Base-by-base conservation (phyloP, 1,140 invertebrate species). In the Harpegnathos saltator region DNA sequence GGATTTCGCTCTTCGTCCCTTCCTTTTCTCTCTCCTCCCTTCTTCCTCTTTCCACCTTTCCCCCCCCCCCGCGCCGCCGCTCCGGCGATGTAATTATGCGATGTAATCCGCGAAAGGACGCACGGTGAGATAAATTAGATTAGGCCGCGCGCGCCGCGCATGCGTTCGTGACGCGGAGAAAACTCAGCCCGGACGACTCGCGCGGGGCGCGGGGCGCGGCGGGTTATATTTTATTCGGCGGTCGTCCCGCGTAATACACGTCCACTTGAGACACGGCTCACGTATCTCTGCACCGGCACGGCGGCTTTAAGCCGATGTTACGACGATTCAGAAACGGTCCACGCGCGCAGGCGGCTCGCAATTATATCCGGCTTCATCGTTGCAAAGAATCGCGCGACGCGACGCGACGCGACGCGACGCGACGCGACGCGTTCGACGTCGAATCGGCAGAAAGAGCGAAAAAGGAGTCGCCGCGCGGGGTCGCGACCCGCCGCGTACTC, bases 201-300 rank as follows among this genome's bases (percentile, higher is more conserved):
- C n/a, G n/a, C n/a, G n/a, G n/a, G n/a, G n/a, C n/a, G 50, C 59
- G 54, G 11, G 38, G 19, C 44, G 19, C 26, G 48, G 48, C 22
- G 44, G 38, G 19, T 61, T 38, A 78, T 48, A 73, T 82, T 85
- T 82, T 82, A 85, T 85, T 85, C 69, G 62, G 54, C 48, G 54
- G 80, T 75, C 71, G 50, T 66, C 33, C 48, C 33, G 48, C 71
- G 24, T 14, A 26, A 69, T 80, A 69, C 24, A 68, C 15, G 54
- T 80, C 52, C 62, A 78, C 56, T 72, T 84, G 50, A 62, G 33
- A 61, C 29, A 22, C 82, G 12, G 48, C 84, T 85, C 82, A 78
- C 81, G 73, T 83, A 85, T 68, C 62, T 74, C 62, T 38, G 52
- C 82, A 74, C 61, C 69, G 44, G 50, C 17, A 54, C 38, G 50